These are phyloP conservation scores for Trachythela sp. DNA, from an alignment of 64 coral and sea anemone genomes.

Conservation along the genomic window DNA sequence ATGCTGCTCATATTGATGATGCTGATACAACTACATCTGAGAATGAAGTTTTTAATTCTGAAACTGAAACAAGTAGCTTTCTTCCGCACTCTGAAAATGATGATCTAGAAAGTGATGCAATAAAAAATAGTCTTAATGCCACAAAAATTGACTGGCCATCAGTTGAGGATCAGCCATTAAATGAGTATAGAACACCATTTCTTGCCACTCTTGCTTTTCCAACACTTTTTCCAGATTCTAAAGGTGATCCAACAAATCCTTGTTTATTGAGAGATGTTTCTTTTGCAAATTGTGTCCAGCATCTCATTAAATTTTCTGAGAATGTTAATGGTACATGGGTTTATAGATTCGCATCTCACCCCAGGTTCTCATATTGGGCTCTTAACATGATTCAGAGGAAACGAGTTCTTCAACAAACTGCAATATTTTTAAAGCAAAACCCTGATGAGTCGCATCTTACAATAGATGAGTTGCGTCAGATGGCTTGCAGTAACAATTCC, in stretches of 20 bases:
- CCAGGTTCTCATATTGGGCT: neutral
- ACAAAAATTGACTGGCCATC: conserved; percentile 42
- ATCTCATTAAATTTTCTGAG: neutral
- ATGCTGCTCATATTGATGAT: conserved; percentile 28
- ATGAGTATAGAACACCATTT: conserved; percentile 26
- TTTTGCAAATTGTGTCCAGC: neutral
- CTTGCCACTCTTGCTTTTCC: conserved; percentile 53
- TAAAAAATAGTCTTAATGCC: neutral
- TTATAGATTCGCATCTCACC: neutral
- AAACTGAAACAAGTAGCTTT: conserved; percentile 46
- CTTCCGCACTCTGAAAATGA: conserved; percentile 19
- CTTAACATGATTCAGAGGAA: neutral
- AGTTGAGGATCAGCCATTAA: conserved; percentile 27
- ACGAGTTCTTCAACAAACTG: neutral
- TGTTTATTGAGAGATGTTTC: neutral
- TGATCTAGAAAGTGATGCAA: conserved; percentile 39
- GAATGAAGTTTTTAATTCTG: conserved; percentile 22
- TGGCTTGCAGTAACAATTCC: neutral
- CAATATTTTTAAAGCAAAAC: neutral
- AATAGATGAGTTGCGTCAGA: neutral
- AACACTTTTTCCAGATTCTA: neutral
- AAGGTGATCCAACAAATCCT: neutral
- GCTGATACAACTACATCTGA: conserved; percentile 47
- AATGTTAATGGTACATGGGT: neutral
- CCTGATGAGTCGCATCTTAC: neutral